Evolutionary conservation across 2,797 vertebrate species (phyloP), one percentile per base, ranked within the genome.

Genomic region (Pagetopsis macropterus): DNA sequence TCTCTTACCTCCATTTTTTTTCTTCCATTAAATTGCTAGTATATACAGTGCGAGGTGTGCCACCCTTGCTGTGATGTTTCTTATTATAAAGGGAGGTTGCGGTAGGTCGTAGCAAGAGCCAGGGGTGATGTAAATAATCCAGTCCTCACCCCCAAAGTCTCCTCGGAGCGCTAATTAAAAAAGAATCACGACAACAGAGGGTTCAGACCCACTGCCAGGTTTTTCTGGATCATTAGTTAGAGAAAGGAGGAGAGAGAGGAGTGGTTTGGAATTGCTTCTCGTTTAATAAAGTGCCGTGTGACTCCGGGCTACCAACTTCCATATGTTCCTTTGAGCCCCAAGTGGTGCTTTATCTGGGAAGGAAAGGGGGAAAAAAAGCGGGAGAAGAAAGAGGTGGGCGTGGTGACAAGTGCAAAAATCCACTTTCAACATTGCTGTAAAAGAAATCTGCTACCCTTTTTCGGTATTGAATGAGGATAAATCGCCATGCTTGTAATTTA

Each of bases 271-370:
- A 92, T 87, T 57, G 74, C 82, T 92, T 77, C 46, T 77, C 69
- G 50, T 90, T 94, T 92, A 93, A 91, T 92, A 94, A 94, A 93
- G 91, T 93, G 90, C 73, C 81, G 70, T 83, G 64, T 93, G 90
- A 79, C 82, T 84, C 73, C 76, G 70, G 89, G 85, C 72, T 89
- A 88, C 84, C 77, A 90, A 90, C 88, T 89, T 91, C 88, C 85
- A 84, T 92, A 88, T 93, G 88, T 91, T 91, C 74, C 64, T 86
- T 78, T 83, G 69, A 83, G 76, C 78, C 84, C 90, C 82, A 81
- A 91, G 83, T 86, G 69, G 73, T 88, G 91, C 84, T 87, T 89
- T 84, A 86, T 89, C 83, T 70, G 66, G 68, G 71, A 62, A 49
- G 66, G 16, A 1, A 5, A 21, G 23, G 10, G n/a, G 21, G 21